Percentiles rank a stretch among this genome's conserved stretches.
These are phyloP conservation scores for Cladopsammia gracilis DNA, from an alignment of 64 coral and sea anemone species.

Conservation along the genomic window DNA sequence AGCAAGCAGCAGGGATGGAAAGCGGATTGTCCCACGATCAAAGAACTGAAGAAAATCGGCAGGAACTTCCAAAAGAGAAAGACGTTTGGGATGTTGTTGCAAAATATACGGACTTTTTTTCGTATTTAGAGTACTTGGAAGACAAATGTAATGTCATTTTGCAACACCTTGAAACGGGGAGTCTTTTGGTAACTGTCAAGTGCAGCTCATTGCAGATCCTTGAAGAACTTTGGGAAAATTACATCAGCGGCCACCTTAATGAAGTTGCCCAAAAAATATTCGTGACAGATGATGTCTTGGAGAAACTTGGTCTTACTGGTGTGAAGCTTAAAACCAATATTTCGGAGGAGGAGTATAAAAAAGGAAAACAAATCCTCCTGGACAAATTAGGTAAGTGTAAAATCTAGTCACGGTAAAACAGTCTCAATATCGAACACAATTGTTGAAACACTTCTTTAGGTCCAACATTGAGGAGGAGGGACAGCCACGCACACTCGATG, in stretches of 20 bases:
- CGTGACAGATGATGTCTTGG: not conserved
- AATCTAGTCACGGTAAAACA: too few relatives aligned
- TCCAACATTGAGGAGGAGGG: too few relatives aligned
- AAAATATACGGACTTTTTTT: not conserved
- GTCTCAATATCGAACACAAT: too few relatives aligned
- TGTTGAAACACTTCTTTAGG: too few relatives aligned
- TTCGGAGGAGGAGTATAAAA: not conserved
- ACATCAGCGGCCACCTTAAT: not conserved
- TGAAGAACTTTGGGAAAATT: not conserved
- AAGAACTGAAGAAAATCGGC: not conserved
- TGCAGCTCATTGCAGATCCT: not conserved
- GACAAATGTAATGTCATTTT: not conserved
- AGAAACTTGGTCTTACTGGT: not conserved
- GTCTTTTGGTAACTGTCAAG: not conserved
- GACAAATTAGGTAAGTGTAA: not conserved
- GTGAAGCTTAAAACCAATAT: not conserved
- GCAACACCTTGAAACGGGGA: not conserved
- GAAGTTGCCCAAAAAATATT: not conserved
- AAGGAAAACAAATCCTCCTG: not conserved
- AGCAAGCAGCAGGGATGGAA: too few relatives aligned
- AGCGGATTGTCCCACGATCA: too few relatives aligned
- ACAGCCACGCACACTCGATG: too few relatives aligned
- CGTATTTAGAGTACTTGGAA: not conserved
- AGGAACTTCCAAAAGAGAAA: not conserved
- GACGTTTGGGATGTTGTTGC: not conserved